Conservation (phyloP, 2,888 invertebrate species). For the Hypomecis punctinalis region DNA sequence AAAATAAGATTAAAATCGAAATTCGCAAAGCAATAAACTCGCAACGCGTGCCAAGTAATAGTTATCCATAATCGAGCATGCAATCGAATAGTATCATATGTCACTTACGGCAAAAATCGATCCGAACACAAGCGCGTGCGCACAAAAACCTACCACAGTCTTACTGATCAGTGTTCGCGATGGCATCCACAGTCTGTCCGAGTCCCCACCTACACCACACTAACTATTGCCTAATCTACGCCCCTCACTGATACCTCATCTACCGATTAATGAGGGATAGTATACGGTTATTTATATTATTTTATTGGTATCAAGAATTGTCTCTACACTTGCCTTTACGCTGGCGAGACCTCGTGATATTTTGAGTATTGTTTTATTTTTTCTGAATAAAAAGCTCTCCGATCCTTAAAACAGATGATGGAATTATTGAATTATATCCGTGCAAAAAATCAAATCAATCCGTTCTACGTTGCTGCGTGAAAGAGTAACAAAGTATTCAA, state of each 20-base stretch:
- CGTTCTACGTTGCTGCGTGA: no score
- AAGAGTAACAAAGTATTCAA: no score
- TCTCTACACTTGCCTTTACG: no score
- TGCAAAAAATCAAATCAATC: no score
- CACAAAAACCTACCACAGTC: conserved; percentile 52
- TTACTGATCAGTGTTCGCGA: conserved; percentile 49
- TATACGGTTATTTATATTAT: no score
- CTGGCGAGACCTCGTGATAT: no score
- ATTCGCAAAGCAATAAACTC: conserved; percentile 43
- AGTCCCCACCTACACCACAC: conserved; percentile 49
- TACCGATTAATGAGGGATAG: background rate
- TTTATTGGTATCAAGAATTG: no score
- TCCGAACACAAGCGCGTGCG: conserved; percentile 50
- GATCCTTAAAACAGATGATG: no score
- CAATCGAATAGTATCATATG: conserved; percentile 14
- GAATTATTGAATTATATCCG: no score
- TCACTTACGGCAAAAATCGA: conserved; percentile 52
- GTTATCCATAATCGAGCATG: conserved; percentile 29
- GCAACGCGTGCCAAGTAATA: conserved; percentile 38
- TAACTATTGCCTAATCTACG: conserved; percentile 29
- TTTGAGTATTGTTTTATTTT: no score
- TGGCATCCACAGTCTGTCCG: conserved; percentile 36
- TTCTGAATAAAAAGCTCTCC: no score
- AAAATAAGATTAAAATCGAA: background rate
- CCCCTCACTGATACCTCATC: conserved; percentile 15